Percentiles rank a stretch among this genome's conserved stretches.
These are phyloP conservation scores for Euphonia xanthogaster DNA, from an alignment of 2,797 vertebrate species.

Conservation along the genomic window DNA sequence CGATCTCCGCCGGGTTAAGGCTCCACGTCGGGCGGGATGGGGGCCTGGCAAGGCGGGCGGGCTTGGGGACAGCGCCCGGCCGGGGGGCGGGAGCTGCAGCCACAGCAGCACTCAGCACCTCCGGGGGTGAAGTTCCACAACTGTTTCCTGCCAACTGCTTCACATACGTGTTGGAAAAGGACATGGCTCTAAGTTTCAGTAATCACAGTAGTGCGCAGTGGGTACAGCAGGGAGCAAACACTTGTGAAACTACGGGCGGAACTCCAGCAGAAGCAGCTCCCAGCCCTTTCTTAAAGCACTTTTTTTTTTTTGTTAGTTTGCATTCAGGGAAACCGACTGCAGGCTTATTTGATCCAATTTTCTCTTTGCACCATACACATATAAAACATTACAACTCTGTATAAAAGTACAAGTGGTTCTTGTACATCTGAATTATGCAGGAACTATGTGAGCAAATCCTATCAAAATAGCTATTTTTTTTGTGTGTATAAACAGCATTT, in stretches of 20 bases:
- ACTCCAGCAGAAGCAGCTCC: constrained; percentile 59
- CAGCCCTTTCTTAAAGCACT: constrained; percentile 75
- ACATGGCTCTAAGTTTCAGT: constrained; percentile 73
- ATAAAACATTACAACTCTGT: constrained; percentile 80
- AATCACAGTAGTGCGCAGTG: constrained; percentile 74
- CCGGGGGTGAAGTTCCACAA: constrained; percentile 38
- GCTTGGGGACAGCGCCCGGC: not conserved
- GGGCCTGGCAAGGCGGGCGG: not conserved
- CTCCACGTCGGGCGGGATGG: not conserved
- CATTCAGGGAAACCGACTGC: constrained; percentile 71
- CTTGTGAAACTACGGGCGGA: constrained; percentile 70
- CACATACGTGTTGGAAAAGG: constrained; percentile 60
- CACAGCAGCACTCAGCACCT: not conserved
- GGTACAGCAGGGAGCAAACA: constrained; percentile 68
- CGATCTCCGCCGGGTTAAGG: not conserved
- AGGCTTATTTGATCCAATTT: constrained; percentile 78
- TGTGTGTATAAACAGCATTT: constrained; percentile 82
- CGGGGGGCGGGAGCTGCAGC: too few relatives aligned
- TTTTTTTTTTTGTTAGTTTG: constrained; percentile 50
- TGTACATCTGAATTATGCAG: constrained; percentile 80
- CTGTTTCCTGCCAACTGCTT: constrained; percentile 73
- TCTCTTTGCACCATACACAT: constrained; percentile 81
- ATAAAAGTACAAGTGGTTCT: constrained; percentile 83
- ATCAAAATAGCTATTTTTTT: constrained; percentile 83
- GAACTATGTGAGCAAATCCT: constrained; percentile 82